A percentile compares a stretch with the other conserved stretches of the same genome.
phyloP scores from a whole-genome alignment of 2,113 vertebrate genomes.

The Excalfactoria chinensis region DNA sequence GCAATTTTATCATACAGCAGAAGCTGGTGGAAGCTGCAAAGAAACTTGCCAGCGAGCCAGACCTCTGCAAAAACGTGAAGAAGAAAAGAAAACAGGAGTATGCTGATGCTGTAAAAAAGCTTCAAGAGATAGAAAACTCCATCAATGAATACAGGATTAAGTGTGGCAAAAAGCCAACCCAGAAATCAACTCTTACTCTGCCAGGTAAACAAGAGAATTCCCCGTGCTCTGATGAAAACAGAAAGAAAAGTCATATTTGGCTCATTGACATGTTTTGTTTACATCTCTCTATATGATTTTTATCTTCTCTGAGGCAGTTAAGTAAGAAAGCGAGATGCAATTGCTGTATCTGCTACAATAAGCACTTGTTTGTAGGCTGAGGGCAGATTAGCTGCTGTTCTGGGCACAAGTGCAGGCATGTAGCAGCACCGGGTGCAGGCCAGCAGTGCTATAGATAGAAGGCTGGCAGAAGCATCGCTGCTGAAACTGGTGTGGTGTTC shows the following conservation, averaged over 20 bases:
- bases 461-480: neutral
- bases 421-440: neutral
- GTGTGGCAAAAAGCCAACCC: conserved; percentile 87
- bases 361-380: neutral
- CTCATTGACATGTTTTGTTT: neutral
- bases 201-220: conserved; percentile 78
- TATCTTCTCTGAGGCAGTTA: conserved; percentile 13
- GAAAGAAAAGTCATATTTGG: neutral
- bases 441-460: neutral
- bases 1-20: conserved; percentile 92
- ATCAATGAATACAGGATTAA: conserved; percentile 90
- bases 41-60: conserved; percentile 88
- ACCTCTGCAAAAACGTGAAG: conserved; percentile 92
- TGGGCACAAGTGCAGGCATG: neutral
- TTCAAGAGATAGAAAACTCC: conserved; percentile 90
- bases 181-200: conserved; percentile 85
- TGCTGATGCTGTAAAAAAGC: conserved; percentile 86
- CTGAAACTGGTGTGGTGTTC: neutral
- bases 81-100: conserved; percentile 92
- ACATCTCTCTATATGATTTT: neutral
- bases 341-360: neutral
- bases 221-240: neutral
- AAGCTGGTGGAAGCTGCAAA: conserved; percentile 94
- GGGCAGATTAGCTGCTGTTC: neutral
- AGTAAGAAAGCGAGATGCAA: neutral